Base-by-base conservation (phyloP, 2,113 vertebrate genomes). In the Propithecus coquereli region DNA sequence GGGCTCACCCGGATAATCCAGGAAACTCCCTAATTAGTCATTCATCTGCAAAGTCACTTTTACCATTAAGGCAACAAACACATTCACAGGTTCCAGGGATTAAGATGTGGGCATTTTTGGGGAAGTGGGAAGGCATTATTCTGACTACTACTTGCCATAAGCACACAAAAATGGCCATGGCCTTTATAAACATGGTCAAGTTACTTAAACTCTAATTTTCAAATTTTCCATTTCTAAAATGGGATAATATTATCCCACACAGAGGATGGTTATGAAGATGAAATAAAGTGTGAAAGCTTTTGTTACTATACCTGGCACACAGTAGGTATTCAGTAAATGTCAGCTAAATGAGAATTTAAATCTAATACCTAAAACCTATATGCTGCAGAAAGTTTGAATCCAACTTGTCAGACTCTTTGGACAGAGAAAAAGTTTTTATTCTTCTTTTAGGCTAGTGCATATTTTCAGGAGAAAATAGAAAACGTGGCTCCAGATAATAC, bases 381-480 rank as follows among this genome's bases (percentile, higher is more conserved):
- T 80, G 61, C 25, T 40, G 32, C 27, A 80, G 73, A 87, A 66
- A 92, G 81, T 95, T 97, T 86, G 37, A 85, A 94, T 95, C 54
- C 47, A 95, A 87, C 16, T 77, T 92, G 40, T 87, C 50, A 96
- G 90, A 87, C 32, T 90, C 47, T 91, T 86, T 74, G 66, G 63
- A 88, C 52, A 82, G 82, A 94, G 61, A 73, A 90, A 88, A 97
- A 80, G 10, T 11, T 96, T 94, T 87, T 85, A 63, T 94, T 96
- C 77, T 96, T 97, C 74, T 90, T 95, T 95, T 83, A 91, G 71
- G 52, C 65, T 96, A 84, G 45, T 92, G 65, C 81, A 96, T 68
- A 92, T 95, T 98, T 97, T 95, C 66, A 96, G 94, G 82, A 96
- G 85, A 97, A 97, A 97, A 96, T 86, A 96, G 90, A 95, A 96